These are phyloP conservation scores for Matsumurasca onukii DNA, from an alignment of 1,140 invertebrate species.

Conservation along the genomic window DNA sequence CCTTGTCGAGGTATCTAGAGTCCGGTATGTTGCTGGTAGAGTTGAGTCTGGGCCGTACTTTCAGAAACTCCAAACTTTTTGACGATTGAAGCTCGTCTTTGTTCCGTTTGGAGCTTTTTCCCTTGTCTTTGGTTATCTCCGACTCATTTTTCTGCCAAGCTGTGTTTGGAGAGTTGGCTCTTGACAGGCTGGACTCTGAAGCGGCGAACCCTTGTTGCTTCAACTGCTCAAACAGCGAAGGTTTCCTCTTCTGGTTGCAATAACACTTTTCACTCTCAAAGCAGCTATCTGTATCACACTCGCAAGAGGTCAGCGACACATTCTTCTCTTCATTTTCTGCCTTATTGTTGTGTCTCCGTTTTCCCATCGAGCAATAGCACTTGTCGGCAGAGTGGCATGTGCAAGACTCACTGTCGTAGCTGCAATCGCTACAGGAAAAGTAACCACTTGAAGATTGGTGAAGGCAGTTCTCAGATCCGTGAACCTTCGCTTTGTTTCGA, in stretches of 20 bases:
- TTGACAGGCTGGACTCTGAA: constrained; percentile 51
- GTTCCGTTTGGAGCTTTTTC: constrained; percentile 13
- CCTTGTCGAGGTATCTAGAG: background rate
- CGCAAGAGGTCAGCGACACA: constrained; percentile 49
- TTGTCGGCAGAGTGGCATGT: constrained; percentile 70
- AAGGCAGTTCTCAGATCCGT: constrained; percentile 21
- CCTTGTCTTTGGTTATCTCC: constrained; percentile 44
- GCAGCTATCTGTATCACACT: constrained; percentile 83
- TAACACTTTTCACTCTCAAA: constrained; percentile 88
- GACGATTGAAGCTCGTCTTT: constrained; percentile 46
- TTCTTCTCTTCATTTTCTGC: constrained; percentile 15
- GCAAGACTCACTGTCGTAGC: constrained; percentile 77
- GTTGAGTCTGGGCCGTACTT: constrained; percentile 40
- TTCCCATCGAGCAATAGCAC: constrained; percentile 67
- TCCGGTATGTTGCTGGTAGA: background rate
- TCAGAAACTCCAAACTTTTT: constrained; percentile 57
- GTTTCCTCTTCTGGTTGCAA: constrained; percentile 52
- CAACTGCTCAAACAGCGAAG: constrained; percentile 54
- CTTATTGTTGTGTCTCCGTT: constrained; percentile 26
- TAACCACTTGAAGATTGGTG: constrained; percentile 52
- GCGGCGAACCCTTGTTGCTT: constrained; percentile 55
- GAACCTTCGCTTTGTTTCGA: constrained; percentile 2
- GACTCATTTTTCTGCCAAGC: constrained; percentile 44
- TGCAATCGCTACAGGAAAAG: constrained; percentile 83
- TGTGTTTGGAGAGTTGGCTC: constrained; percentile 42